Conservation (phyloP, 2,797 vertebrate genomes). For the Acropternis orthonyx region DNA sequence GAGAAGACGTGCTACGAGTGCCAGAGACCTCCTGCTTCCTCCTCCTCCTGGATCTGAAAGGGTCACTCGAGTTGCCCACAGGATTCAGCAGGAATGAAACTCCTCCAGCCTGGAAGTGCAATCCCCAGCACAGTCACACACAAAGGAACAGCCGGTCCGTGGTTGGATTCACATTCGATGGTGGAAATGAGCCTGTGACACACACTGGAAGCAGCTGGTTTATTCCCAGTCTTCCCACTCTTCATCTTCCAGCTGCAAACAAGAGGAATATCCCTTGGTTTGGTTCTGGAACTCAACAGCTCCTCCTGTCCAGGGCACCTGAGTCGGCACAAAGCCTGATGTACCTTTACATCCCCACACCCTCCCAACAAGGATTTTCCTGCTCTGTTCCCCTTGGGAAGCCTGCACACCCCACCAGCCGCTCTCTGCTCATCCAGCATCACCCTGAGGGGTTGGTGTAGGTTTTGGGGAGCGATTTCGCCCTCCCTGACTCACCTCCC, state of each 20-base stretch:
- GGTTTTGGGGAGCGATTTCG: not conserved
- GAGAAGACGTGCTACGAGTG: not conserved
- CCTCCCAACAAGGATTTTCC: not conserved
- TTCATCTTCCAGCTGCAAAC: conserved; percentile 88
- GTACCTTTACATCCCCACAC: not conserved
- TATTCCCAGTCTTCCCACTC: conserved; percentile 99
- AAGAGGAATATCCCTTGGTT: not conserved
- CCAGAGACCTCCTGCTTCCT: not conserved
- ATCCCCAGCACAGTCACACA: conserved; percentile 59
- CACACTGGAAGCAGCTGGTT: conserved; percentile 15
- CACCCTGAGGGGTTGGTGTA: not conserved
- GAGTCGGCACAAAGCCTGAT: not conserved
- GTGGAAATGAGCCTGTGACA: conserved; percentile 58
- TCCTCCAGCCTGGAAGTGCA: conserved; percentile 48
- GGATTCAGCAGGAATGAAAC: conserved; percentile 32
- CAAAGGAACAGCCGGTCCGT: conserved; percentile 46
- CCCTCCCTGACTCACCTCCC: conserved; percentile 80
- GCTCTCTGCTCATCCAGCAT: not conserved
- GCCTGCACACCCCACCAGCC: not conserved
- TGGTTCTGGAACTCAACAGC: not conserved
- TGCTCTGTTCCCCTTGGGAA: not conserved
- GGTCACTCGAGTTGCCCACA: not conserved
- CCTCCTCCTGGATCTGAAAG: not conserved
- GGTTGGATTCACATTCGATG: conserved; percentile 46
- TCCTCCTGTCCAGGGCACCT: not conserved